Evolutionary conservation across 2,797 vertebrate species (phyloP), one percentile per base, ranked within the genome.

Genomic region (Pseudocheirus occidentalis): DNA sequence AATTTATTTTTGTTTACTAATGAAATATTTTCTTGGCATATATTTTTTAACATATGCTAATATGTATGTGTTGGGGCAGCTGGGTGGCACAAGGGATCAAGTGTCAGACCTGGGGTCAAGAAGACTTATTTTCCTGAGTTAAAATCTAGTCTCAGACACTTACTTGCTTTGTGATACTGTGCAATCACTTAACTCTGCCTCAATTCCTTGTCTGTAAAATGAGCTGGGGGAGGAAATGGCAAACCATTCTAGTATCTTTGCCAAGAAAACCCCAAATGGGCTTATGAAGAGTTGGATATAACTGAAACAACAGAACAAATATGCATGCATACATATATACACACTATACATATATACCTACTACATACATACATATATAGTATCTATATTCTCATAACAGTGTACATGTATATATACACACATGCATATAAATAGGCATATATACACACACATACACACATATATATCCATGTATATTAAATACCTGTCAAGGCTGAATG

Each of bases 21-120:
- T 62, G 95, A 93, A 95, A 91, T 56, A 93, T 58, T 24, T 28
- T 91, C 94, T 62, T 50, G 24, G 93, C 90, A 96, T 62, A 46
- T 24, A 14, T 54, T 11, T 9, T 5, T 12, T 62, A 62, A 59
- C 9, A 59, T 10, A 59, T 16, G 58, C 28, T 59, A 59, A 29
- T 62, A 34, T 62, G 59, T 62, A 62, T 62, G 12, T 62, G 31
- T 62, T 62, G 11, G 31, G 58, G 58, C 58, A 59, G 29, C 28
- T 31, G 31, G 10, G 29, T 31, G 28, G 28, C 7, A 58, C 1
- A 58, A 29, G 29, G 28, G 58, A 59, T 59, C 31, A 27, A 58
- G 58, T 59, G 29, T 5, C 58, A 59, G 28, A 3, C 58, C 29
- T 62, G 31, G 12, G 16, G 11, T 34, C 29, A 62, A 10, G 58